Evolutionary conservation across 1,140 invertebrate genomes (phyloP).

Genomic region (Mamestra configurata): DNA sequence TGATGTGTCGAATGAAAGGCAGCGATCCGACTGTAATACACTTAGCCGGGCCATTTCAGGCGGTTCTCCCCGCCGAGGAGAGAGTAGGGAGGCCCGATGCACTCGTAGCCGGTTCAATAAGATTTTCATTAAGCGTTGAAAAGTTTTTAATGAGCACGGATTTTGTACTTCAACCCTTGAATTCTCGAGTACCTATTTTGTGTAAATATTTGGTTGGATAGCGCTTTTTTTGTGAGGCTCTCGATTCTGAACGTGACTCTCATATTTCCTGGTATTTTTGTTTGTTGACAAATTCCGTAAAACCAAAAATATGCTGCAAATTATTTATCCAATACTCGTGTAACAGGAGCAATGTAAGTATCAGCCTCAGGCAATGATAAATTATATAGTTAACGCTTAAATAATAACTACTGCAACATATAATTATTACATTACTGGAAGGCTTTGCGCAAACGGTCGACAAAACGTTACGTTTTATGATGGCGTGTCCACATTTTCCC

Average conservation of each 20-base stretch:
- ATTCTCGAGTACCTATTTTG: conserved; percentile 37
- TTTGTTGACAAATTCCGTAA: background rate
- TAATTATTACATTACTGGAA: background rate
- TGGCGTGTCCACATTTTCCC: background rate
- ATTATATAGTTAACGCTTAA: background rate
- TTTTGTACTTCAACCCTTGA: conserved; percentile 67
- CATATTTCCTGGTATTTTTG: background rate
- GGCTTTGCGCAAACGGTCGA: background rate
- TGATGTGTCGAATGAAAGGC: conserved; percentile 87
- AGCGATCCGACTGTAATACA: conserved; percentile 85
- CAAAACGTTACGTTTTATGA: conserved; percentile 9
- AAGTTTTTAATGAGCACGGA: conserved; percentile 84
- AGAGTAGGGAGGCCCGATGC: conserved; percentile 61
- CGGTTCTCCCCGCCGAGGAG: conserved; percentile 53
- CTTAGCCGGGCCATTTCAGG: conserved; percentile 82
- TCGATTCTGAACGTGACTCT: background rate
- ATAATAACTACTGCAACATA: background rate
- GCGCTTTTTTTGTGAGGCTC: background rate
- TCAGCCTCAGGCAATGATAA: background rate
- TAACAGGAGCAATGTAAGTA: background rate
- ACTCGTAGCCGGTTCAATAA: conserved; percentile 78
- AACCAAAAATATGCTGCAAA: background rate
- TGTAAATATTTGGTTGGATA: conserved; percentile 40
- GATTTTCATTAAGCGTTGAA: conserved; percentile 86
- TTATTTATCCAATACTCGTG: background rate